phyloP scores from a whole-genome alignment of 2,888 invertebrate species.

The Synergus japonicus region DNA sequence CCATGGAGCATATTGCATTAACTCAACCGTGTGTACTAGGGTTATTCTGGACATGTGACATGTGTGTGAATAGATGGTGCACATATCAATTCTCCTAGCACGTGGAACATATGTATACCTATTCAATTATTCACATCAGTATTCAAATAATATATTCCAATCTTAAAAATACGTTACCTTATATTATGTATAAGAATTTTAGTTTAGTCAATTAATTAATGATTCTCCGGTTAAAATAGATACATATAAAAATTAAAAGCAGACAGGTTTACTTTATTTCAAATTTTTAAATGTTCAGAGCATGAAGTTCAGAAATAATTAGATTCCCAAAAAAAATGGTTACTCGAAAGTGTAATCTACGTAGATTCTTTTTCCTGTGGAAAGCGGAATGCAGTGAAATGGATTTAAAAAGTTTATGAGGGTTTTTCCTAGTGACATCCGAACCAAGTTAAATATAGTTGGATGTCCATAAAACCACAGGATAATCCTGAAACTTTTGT shows the following conservation, averaged over 20 bases:
- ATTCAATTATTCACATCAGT: neutral
- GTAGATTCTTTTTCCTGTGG: neutral
- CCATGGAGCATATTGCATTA: no score
- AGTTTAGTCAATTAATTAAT: neutral
- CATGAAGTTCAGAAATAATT: neutral
- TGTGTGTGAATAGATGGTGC: slow-evolving; percentile 4
- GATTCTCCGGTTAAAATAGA: no score
- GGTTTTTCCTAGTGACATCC: neutral
- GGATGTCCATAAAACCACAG: neutral
- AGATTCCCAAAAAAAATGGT: neutral
- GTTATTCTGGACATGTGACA: neutral
- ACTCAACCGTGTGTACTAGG: neutral
- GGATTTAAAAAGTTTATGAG: neutral
- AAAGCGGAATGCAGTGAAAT: neutral
- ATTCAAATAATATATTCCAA: neutral
- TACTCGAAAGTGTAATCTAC: no score
- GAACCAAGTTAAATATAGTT: neutral
- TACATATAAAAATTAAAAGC: no score
- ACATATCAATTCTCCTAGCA: slow-evolving; percentile 13
- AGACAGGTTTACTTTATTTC: no score
- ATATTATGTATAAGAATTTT: neutral
- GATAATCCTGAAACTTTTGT: neutral
- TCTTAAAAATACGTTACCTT: neutral
- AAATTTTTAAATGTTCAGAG: neutral
- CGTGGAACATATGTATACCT: neutral